Evolutionary conservation across 2,797 vertebrate genomes (phyloP), one percentile per base, ranked within the genome.

Genomic region (Lacerta agilis): DNA sequence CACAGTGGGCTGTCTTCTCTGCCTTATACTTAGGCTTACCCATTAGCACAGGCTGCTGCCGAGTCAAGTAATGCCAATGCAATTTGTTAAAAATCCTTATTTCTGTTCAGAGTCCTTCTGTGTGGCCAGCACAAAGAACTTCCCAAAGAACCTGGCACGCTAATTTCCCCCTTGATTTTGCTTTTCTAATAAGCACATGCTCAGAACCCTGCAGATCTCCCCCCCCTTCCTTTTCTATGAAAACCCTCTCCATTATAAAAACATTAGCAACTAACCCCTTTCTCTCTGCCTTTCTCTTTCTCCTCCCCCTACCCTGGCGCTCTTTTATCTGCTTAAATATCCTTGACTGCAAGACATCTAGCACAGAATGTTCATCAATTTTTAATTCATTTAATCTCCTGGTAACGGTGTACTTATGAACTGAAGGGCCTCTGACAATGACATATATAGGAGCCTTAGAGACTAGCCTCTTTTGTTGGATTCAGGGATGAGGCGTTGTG

Each of bases 321-420:
- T 95, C 91, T 78, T 95, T 92, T 95, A 95, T 96, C 92, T 95
- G 84, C 90, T 92, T 96, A 96, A 96, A 95, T 94, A 96, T 93
- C 94, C 95, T 96, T 95, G 96, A 93, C 95, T 94, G 89, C 72
- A 92, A 97, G 96, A 95, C 94, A 94, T 91, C 43, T 85, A 92
- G 93, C 94, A 94, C 92, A 96, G 95, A 95, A 94, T 86, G 94
- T 88, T 95, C 94, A 97, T 97, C 95, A 96, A 96, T 96, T 96
- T 97, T 97, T 97, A 96, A 97, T 96, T 95, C 93, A 93, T 94
- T 94, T 95, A 95, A 95, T 96, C 95, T 96, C 95, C 93, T 88
- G 94, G 95, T 95, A 94, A 95, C 95, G 88, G 93, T 95, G 94
- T 96, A 94, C 94, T 89, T 3, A 41, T 93, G 96, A 95, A 95